These are phyloP conservation scores for Cheilosia grossa DNA, from an alignment of 2,888 invertebrate genomes.

Conservation along the genomic window DNA sequence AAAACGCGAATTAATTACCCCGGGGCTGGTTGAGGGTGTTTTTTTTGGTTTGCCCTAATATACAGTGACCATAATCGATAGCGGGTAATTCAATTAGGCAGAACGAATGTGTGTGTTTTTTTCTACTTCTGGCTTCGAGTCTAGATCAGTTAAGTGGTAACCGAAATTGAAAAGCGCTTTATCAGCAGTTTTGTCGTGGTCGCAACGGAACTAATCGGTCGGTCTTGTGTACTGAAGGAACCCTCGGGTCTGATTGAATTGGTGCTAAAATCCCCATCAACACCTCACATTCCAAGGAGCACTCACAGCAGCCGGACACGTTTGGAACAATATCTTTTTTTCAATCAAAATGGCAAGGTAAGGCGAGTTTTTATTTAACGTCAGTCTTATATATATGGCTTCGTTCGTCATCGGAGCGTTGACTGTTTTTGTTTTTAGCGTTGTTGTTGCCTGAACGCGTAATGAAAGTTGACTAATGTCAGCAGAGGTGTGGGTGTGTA, in stretches of 20 bases:
- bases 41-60: background rate
- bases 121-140: background rate
- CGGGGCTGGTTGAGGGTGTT: constrained; percentile 10
- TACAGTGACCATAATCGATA: constrained; percentile 56
- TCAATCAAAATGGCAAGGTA: constrained; percentile 68
- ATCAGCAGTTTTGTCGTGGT: background rate
- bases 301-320: constrained; percentile 9
- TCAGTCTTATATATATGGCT: constrained; percentile 43
- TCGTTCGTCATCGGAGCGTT: constrained; percentile 10
- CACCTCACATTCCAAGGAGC: background rate
- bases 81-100: constrained; percentile 65
- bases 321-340: constrained; percentile 23
- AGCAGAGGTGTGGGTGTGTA: constrained; percentile 22
- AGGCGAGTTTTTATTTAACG: constrained; percentile 21
- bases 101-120: constrained; percentile 13
- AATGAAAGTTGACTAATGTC: constrained; percentile 48
- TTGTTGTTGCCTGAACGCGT: constrained; percentile 35
- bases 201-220: constrained; percentile 6
- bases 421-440: constrained; percentile 4
- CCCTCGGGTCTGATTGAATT: background rate
- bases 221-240: background rate
- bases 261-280: background rate
- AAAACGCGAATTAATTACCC: constrained; percentile 29
- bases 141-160: constrained; percentile 6
- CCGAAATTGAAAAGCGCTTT: background rate